phyloP scores from a whole-genome alignment of 1,140 invertebrate genomes.

The Catajapyx aquilonaris region DNA sequence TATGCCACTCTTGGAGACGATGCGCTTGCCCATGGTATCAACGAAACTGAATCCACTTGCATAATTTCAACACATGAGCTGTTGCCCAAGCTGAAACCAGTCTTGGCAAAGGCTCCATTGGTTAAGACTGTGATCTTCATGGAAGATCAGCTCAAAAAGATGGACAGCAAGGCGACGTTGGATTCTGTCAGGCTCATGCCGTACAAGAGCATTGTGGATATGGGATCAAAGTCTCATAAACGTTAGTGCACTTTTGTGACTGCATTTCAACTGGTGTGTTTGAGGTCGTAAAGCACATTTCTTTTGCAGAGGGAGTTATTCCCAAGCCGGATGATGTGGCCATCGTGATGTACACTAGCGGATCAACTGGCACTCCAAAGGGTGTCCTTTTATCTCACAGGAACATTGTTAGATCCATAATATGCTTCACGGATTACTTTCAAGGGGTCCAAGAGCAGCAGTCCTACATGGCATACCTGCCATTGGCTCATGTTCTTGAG shows the following conservation, averaged over 20 bases:
- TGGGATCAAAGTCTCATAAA: constrained; percentile 22
- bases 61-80: constrained; percentile 78
- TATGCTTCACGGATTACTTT: constrained; percentile 65
- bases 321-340: constrained; percentile 55
- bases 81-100: constrained; percentile 66
- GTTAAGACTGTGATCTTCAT: constrained; percentile 69
- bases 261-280: not conserved
- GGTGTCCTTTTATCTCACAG: constrained; percentile 67
- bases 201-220: constrained; percentile 32
- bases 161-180: constrained; percentile 42
- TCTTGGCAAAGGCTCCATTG: constrained; percentile 39
- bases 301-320: constrained; percentile 22
- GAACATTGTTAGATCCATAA: constrained; percentile 74
- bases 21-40: constrained; percentile 83
- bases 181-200: constrained; percentile 38
- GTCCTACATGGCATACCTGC: constrained; percentile 83
- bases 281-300: not conserved
- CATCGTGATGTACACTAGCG: constrained; percentile 92
- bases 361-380: constrained; percentile 80
- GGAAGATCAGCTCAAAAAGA: constrained; percentile 57
- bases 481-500: constrained; percentile 93
- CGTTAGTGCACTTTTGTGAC: constrained; percentile 15
- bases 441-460: constrained; percentile 43
- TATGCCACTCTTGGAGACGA: constrained; percentile 94
- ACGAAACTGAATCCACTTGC: constrained; percentile 82